Evolutionary conservation across 2,888 invertebrate species (phyloP).

Genomic region (Bembecia ichneumoniformis): DNA sequence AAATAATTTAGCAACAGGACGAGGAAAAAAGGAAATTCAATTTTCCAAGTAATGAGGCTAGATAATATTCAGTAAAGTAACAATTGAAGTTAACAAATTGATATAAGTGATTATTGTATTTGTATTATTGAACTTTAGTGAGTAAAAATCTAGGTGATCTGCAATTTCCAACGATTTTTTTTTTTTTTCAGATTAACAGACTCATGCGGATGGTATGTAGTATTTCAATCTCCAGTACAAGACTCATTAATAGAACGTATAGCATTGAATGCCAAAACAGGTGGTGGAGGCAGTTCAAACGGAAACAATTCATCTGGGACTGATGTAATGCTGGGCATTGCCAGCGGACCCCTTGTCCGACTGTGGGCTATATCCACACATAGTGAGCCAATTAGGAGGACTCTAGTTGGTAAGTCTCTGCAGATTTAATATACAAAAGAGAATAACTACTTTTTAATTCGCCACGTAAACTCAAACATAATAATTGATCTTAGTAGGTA

Average conservation of each 20-base stretch:
- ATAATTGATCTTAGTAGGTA: too few species aligned
- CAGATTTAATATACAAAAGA: too few species aligned
- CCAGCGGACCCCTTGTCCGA: slow-evolving; percentile 58
- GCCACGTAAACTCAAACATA: too few species aligned
- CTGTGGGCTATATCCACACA: slow-evolving; percentile 67
- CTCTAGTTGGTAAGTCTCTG: slow-evolving; percentile 48
- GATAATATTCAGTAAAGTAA: too few species aligned
- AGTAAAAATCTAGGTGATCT: background rate
- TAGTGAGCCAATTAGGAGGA: slow-evolving; percentile 61
- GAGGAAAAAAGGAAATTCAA: too few species aligned
- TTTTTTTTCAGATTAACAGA: slow-evolving; percentile 82
- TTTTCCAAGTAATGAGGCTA: too few species aligned
- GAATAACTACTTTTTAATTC: too few species aligned
- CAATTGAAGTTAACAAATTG: too few species aligned
- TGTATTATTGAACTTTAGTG: slow-evolving; percentile 1
- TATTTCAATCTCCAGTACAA: slow-evolving; percentile 93
- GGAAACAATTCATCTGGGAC: slow-evolving; percentile 47
- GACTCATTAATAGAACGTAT: slow-evolving; percentile 92
- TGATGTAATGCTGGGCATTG: slow-evolving; percentile 64
- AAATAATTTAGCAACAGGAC: too few species aligned
- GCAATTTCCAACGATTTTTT: background rate
- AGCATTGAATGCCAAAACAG: slow-evolving; percentile 84
- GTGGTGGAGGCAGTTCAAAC: slow-evolving; percentile 43
- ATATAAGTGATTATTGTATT: too few species aligned
- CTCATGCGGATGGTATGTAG: slow-evolving; percentile 96